phyloP scores from a whole-genome alignment of 2,797 vertebrate species.

The Nannoperca obscura region DNA sequence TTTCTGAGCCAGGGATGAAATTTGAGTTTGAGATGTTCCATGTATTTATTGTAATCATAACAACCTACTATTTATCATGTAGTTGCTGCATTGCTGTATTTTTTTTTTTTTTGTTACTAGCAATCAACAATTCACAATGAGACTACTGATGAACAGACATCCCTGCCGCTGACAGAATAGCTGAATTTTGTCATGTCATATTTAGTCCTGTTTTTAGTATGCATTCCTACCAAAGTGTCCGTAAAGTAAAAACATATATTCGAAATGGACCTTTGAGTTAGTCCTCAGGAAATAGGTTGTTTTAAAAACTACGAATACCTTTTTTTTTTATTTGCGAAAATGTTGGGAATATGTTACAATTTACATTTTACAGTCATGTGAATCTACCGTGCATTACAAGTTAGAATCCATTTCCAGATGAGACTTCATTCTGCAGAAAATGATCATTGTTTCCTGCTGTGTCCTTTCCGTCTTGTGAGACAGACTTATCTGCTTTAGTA shows the following conservation, averaged over 20 bases:
- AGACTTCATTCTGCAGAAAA: conserved; percentile 28
- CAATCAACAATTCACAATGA: conserved; percentile 19
- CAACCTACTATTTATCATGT: conserved; percentile 15
- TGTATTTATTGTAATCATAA: conserved; percentile 30
- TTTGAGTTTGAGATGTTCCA: conserved; percentile 35
- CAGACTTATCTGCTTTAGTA: conserved; percentile 41
- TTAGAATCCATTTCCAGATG: conserved; percentile 7
- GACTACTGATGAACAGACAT: neutral
- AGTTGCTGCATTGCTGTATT: neutral
- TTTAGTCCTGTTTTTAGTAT: neutral
- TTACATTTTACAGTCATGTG: conserved; percentile 27
- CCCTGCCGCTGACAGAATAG: conserved; percentile 6
- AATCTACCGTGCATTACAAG: conserved; percentile 30
- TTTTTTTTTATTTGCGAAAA: conserved; percentile 5
- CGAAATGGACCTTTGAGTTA: neutral
- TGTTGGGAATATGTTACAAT: neutral
- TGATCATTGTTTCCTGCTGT: conserved; percentile 7
- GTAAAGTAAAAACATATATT: neutral
- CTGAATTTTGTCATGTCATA: neutral
- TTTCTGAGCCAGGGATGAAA: conserved; percentile 43
- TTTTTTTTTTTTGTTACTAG: conserved; percentile 5
- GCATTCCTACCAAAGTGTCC: neutral
- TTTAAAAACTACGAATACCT: neutral
- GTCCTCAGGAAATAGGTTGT: neutral
- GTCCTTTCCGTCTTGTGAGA: conserved; percentile 23